phyloP scores from a whole-genome alignment of 2,888 invertebrate species.

The Nephrotoma flavescens region DNA sequence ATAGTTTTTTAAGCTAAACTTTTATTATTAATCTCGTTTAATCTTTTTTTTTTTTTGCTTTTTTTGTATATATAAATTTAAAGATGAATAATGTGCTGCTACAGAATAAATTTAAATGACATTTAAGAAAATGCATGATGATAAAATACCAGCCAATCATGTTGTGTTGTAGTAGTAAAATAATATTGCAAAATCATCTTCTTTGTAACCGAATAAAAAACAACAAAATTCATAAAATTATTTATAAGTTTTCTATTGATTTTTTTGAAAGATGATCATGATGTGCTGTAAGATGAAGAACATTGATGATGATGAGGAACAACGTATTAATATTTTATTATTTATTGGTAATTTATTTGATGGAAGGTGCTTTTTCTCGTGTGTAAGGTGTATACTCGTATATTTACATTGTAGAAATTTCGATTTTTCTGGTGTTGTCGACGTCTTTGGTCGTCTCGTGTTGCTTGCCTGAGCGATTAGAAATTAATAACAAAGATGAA shows the following conservation, averaged over 20 bases:
- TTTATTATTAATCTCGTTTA: neutral
- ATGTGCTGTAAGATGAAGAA: neutral
- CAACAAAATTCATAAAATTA: neutral
- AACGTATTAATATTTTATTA: neutral
- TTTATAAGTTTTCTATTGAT: neutral
- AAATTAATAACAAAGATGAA: neutral
- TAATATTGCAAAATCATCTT: neutral
- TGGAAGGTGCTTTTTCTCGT: neutral
- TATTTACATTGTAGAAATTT: neutral
- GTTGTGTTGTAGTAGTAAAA: neutral
- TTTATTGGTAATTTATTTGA: neutral
- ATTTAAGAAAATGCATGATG: neutral
- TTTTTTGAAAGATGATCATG: neutral
- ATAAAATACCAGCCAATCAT: neutral
- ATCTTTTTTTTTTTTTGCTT: no score
- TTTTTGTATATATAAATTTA: neutral
- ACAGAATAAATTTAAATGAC: neutral
- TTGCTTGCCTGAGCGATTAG: neutral
- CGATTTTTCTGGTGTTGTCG: neutral
- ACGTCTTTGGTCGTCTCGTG: neutral
- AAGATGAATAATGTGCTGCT: neutral
- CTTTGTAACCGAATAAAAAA: neutral
- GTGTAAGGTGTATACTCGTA: neutral
- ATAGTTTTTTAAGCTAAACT: neutral
- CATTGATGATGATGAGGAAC: neutral